A percentile compares a stretch with the other conserved stretches of the same genome.
Evolutionary conservation across 2,113 vertebrate genomes (phyloP).

Genomic region (Protobothrops flavoviridis): DNA sequence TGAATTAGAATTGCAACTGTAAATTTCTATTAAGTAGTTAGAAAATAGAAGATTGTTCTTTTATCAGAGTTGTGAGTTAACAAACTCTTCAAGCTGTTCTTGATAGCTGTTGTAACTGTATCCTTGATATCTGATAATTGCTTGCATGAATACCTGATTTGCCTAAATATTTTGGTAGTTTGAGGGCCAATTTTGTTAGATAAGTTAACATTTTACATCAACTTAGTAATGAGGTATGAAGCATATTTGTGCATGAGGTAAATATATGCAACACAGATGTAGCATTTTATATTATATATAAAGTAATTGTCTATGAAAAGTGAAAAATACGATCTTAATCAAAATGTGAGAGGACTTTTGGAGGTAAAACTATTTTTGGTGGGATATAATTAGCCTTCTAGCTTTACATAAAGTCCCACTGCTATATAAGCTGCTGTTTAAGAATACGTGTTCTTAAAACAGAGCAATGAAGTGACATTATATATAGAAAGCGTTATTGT

Average conservation of each 20-base stretch:
- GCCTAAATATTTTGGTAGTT: neutral
- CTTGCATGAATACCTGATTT: neutral
- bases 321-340: neutral
- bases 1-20: neutral
- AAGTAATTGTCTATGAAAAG: neutral
- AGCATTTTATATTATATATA: neutral
- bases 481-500: neutral
- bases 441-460: neutral
- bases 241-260: neutral
- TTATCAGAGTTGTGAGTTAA: neutral
- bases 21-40: neutral
- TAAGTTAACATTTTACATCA: neutral
- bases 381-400: neutral
- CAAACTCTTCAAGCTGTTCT: neutral
- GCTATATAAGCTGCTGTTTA: neutral
- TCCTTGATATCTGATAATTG: neutral
- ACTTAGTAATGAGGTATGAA: neutral
- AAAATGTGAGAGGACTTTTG: neutral
- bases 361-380: neutral
- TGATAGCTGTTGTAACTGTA: neutral
- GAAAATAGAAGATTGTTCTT: neutral
- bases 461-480: neutral
- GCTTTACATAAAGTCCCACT: neutral
- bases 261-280: neutral
- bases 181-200: neutral